phyloP scores from a whole-genome alignment of 53 echinoderm and acorn worm genomes.

The Apostichopus leukothele region DNA sequence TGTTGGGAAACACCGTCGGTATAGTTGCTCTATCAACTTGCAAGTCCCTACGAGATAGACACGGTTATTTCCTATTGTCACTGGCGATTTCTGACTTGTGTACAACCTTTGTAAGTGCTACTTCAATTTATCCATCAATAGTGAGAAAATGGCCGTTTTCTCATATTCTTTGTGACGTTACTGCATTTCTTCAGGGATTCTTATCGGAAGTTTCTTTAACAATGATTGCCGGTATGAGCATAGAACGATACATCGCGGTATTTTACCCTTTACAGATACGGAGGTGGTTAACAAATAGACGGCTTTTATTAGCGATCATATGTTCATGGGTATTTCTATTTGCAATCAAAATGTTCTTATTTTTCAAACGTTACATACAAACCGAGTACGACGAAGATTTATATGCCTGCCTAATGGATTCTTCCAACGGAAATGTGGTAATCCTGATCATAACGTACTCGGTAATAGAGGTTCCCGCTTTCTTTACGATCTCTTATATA shows the following conservation, averaged over 20 bases:
- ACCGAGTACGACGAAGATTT: conserved; percentile 10
- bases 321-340: neutral
- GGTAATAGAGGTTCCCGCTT: neutral
- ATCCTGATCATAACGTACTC: neutral
- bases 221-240: neutral
- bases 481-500: neutral
- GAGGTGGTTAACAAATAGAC: neutral
- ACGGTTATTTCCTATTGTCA: conserved; percentile 3
- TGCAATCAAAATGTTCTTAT: neutral
- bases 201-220: neutral
- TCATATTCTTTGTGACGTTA: neutral
- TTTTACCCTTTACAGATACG: neutral
- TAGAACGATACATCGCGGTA: conserved; percentile 19
- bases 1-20: neutral
- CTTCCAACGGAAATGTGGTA: too few relatives aligned
- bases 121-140: neutral
- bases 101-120: neutral
- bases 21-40: neutral
- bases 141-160: neutral
- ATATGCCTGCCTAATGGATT: neutral
- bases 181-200: neutral
- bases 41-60: neutral
- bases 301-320: neutral
- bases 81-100: neutral
- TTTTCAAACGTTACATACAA: neutral